phyloP scores from a whole-genome alignment of 2,888 invertebrate genomes.

The Rhagophthalmus giganteus region DNA sequence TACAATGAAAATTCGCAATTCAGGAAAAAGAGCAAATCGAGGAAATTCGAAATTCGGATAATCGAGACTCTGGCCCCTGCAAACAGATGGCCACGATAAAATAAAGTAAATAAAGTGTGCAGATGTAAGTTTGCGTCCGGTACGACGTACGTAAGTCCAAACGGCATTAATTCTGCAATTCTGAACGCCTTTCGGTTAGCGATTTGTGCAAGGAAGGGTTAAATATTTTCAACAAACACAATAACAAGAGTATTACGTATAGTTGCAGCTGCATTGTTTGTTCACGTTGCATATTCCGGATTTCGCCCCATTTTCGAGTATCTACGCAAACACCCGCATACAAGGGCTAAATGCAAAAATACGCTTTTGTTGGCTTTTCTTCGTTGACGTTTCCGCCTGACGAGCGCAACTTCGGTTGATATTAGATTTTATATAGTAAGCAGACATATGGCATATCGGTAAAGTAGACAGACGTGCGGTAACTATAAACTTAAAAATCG shows the following conservation, averaged over 20 bases:
- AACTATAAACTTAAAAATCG: too few species aligned
- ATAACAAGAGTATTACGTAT: conserved; percentile 13
- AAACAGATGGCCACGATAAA: conserved; percentile 7
- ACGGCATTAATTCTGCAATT: conserved; percentile 21
- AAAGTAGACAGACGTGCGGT: too few species aligned
- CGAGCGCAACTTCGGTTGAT: too few species aligned
- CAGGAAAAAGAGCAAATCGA: too few species aligned
- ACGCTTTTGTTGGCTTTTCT: not conserved
- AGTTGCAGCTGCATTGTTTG: conserved; percentile 23
- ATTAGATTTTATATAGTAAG: too few species aligned
- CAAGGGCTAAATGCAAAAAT: not conserved
- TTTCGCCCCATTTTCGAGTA: conserved; percentile 12
- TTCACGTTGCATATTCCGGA: conserved; percentile 16
- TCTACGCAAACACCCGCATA: conserved; percentile 27
- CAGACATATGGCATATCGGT: too few species aligned
- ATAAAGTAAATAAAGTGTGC: conserved; percentile 5
- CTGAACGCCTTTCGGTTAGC: conserved; percentile 15
- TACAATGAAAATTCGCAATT: too few species aligned
- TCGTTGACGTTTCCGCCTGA: not conserved
- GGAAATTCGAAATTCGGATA: too few species aligned
- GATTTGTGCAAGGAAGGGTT: conserved; percentile 24
- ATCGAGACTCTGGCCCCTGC: too few species aligned
- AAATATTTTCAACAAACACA: conserved; percentile 19
- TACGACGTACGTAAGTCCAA: conserved; percentile 5
- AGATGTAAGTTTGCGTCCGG: conserved; percentile 7